Base-by-base conservation (phyloP, 2,113 vertebrate genomes). In the Genyomyrus donnyi region DNA sequence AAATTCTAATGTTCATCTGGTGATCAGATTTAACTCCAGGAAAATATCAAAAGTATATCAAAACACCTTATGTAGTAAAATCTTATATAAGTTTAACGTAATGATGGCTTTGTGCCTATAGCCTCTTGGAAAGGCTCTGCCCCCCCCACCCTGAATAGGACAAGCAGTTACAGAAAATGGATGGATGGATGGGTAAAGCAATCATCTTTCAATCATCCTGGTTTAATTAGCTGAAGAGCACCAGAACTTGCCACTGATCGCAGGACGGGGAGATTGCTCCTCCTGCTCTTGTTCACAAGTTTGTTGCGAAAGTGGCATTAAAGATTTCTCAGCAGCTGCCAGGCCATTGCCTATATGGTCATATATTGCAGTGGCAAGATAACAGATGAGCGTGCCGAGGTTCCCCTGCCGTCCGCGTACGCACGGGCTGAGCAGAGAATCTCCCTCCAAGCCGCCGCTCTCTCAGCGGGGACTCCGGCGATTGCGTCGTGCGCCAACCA, bases 341-440 rank as follows among this genome's bases (percentile, higher is more conserved):
- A 53, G 74, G 9, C 48, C 35, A 39, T 52, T 52, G 88, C 88
- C 49, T 21, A 6, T 35, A 31, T 77, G 62, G 21, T 27, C 48
- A 77, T 31, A 62, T 39, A 21, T 53, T 21, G 45, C 31, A 52
- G 49, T 27, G 11, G 89, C 27, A 35, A 39, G n/a, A 89, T 31
- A 62, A 11, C 87, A 90, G 70, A 17, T 2, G 74, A 42, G 15
- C 35, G 9, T 70, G 39, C 39, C 13, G 9, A 91, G 91, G 89
- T 90, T 70, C 62, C 39, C 19, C 35, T 7, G 39, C 35, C 11
- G 10, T 91, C 62, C 45, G 90, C 87, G 62, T 85, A 91, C 84
- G 90, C 90, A 66, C 66, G 89, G 90, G 84, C 0, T 90, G 90
- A 91, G 88, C 88, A 89, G 88, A 90, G 58, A 9, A 5, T 19